Evolutionary conservation across 2,113 vertebrate species (phyloP).

Genomic region (Coracopsis vasa): DNA sequence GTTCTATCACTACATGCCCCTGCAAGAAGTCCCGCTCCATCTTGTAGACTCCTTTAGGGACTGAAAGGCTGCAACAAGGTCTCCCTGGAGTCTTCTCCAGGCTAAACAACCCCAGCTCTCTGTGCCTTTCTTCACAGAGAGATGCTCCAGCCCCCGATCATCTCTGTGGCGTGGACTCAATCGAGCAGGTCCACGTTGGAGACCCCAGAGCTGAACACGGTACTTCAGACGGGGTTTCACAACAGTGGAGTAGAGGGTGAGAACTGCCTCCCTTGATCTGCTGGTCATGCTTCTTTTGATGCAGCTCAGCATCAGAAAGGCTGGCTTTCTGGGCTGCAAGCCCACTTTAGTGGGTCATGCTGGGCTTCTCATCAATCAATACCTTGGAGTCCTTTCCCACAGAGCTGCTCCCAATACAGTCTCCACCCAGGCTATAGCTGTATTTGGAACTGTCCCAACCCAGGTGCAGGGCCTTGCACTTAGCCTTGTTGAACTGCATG

Average conservation of each 20-base stretch:
- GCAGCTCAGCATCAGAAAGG: neutral
- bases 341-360: neutral
- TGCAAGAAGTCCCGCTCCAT: neutral
- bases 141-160: neutral
- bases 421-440: neutral
- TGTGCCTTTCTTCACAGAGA: neutral
- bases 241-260: neutral
- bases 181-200: neutral
- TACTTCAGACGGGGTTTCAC: neutral
- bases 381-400: neutral
- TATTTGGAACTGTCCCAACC: neutral
- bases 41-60: neutral
- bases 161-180: neutral
- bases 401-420: neutral
- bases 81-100: neutral
- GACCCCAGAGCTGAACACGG: neutral
- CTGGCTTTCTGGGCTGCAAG: neutral
- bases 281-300: neutral
- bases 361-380: neutral
- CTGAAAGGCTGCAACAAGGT: neutral
- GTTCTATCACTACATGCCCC: neutral
- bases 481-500: neutral
- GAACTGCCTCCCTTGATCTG: neutral
- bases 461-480: neutral
- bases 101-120: neutral